Evolutionary conservation across 2,888 invertebrate species (phyloP).

Genomic region (Eupsilia transversa): DNA sequence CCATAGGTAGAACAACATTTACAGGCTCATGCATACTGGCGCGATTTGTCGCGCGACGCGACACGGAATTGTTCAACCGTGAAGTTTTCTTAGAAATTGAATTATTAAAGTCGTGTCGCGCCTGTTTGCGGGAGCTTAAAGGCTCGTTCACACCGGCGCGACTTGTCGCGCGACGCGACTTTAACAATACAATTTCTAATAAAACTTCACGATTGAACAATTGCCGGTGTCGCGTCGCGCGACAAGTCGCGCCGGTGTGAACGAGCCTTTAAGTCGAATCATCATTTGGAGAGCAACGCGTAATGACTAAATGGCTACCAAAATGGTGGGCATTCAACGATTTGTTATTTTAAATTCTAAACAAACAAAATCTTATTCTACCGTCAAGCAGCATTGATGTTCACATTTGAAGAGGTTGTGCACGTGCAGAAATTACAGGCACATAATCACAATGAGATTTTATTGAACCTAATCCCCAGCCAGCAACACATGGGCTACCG

Average conservation of each 20-base stretch:
- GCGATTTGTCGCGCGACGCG: no score
- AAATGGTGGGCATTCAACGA: background rate
- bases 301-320: background rate
- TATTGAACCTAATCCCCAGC: background rate
- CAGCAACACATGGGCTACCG: background rate
- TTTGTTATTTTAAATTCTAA: background rate
- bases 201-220: no score
- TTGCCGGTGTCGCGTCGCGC: no score
- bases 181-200: no score
- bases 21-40: no score
- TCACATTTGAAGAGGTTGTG: slow-evolving; percentile 6
- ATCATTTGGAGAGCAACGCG: slow-evolving; percentile 4
- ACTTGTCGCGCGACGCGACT: no score
- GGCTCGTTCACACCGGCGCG: no score
- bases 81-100: no score
- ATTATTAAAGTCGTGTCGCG: no score
- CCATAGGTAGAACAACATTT: background rate
- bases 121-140: no score
- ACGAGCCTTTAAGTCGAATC: slow-evolving; percentile 2
- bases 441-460: slow-evolving; percentile 3
- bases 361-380: background rate
- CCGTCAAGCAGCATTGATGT: background rate
- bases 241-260: no score
- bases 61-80: no score
- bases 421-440: background rate